phyloP scores from a whole-genome alignment of 2,113 vertebrate genomes.

The Archilochus colubris region DNA sequence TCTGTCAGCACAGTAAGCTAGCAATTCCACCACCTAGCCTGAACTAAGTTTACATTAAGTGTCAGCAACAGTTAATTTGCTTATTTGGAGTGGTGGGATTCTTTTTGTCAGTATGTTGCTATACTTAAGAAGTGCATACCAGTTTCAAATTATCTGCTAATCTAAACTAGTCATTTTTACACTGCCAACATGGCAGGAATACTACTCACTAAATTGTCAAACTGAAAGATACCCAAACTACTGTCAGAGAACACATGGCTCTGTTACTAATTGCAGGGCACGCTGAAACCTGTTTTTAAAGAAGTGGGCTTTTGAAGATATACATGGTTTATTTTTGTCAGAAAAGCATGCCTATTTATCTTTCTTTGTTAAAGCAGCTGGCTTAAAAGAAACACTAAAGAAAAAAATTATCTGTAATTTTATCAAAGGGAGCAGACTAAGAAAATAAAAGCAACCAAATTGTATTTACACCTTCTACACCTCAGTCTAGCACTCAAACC shows the following conservation, averaged over 20 bases:
- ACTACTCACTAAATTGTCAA: neutral
- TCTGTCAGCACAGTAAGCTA: neutral
- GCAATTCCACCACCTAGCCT: neutral
- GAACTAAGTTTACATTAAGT: rapidly evolving
- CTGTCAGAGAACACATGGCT: neutral
- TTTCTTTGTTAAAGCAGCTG: neutral
- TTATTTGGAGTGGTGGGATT: rapidly evolving
- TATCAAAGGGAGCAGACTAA: neutral
- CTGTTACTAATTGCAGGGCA: neutral
- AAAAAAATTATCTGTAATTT: neutral
- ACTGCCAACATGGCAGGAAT: neutral
- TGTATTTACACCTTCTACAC: neutral
- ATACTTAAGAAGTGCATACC: neutral
- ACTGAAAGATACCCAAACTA: neutral
- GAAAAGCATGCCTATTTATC: neutral
- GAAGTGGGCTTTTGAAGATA: neutral
- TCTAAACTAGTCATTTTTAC: neutral
- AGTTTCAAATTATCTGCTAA: neutral
- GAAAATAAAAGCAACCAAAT: neutral
- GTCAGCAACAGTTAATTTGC: neutral
- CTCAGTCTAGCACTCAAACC: neutral
- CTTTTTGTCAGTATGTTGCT: neutral
- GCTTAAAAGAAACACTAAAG: neutral
- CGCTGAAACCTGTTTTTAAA: rapidly evolving
- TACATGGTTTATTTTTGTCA: neutral